phyloP scores from a whole-genome alignment of 2,888 invertebrate genomes.

The Andrena bicolor region DNA sequence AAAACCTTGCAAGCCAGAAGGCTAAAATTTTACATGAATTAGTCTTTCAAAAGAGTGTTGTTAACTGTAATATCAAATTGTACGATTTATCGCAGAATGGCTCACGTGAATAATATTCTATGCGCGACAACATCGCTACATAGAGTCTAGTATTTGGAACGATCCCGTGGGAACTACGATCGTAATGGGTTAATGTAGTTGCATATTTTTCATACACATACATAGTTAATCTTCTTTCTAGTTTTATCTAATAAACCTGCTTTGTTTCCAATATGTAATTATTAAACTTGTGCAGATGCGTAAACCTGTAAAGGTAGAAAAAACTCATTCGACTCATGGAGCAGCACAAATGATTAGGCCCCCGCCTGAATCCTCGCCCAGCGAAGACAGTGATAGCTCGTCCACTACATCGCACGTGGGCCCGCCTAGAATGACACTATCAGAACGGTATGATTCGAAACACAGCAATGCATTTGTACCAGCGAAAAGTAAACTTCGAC shows the following conservation, averaged over 20 bases:
- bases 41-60: too few species aligned
- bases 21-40: too few species aligned
- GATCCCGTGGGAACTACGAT: neutral
- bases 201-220: neutral
- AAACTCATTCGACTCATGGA: constrained; percentile 80
- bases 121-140: too few species aligned
- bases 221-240: neutral
- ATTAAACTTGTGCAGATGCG: constrained; percentile 77
- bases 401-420: constrained; percentile 88
- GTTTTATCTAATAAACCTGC: neutral
- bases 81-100: too few species aligned
- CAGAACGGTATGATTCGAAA: constrained; percentile 87
- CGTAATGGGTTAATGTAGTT: constrained; percentile 5
- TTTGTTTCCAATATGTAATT: constrained; percentile 33
- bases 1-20: too few species aligned
- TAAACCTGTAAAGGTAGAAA: constrained; percentile 82
- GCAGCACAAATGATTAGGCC: constrained; percentile 78
- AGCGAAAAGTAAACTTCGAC: neutral
- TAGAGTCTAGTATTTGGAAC: neutral
- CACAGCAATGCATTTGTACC: neutral
- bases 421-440: constrained; percentile 89
- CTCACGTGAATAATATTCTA: too few species aligned
- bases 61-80: too few species aligned
- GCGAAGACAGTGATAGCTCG: constrained; percentile 87
- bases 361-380: constrained; percentile 87